Conservation (phyloP, 2,797 vertebrate genomes). For the Decapterus maruadsi region DNA sequence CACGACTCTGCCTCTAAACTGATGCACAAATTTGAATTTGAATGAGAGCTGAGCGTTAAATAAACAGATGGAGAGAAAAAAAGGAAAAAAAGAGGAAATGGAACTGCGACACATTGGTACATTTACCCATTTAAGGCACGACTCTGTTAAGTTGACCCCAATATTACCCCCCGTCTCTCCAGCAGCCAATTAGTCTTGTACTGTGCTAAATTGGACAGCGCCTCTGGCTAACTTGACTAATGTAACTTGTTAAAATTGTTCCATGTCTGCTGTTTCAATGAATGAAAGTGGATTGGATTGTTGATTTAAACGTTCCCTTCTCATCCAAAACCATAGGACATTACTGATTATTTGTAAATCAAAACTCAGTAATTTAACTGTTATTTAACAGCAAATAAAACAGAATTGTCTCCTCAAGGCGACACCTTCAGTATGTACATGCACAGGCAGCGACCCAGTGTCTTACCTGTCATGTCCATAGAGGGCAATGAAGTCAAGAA, state of each 20-base stretch:
- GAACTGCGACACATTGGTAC: slow-evolving; percentile 6
- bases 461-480: slow-evolving; percentile 43
- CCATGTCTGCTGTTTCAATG: slow-evolving; percentile 43
- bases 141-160: slow-evolving; percentile 48
- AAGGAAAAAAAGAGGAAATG: slow-evolving; percentile 1
- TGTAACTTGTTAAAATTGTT: slow-evolving; percentile 66
- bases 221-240: slow-evolving; percentile 66
- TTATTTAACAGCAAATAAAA: slow-evolving; percentile 3
- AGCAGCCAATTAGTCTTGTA: slow-evolving; percentile 68
- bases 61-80: neutral
- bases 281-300: slow-evolving; percentile 57
- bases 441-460: slow-evolving; percentile 14
- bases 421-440: neutral
- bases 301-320: slow-evolving; percentile 57
- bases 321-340: slow-evolving; percentile 35
- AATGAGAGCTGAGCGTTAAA: slow-evolving; percentile 22
- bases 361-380: slow-evolving; percentile 36
- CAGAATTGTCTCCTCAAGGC: slow-evolving; percentile 3
- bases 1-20: neutral
- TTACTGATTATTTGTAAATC: slow-evolving; percentile 32
- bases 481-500: slow-evolving; percentile 69
- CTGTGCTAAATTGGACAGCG: slow-evolving; percentile 57
- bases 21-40: neutral
- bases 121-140: slow-evolving; percentile 20
- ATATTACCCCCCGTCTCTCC: slow-evolving; percentile 34